A percentile compares a stretch with the other conserved stretches of the same genome.
These are phyloP conservation scores for Indicator maculatus DNA, from an alignment of 2,113 vertebrate species.

Conservation along the genomic window DNA sequence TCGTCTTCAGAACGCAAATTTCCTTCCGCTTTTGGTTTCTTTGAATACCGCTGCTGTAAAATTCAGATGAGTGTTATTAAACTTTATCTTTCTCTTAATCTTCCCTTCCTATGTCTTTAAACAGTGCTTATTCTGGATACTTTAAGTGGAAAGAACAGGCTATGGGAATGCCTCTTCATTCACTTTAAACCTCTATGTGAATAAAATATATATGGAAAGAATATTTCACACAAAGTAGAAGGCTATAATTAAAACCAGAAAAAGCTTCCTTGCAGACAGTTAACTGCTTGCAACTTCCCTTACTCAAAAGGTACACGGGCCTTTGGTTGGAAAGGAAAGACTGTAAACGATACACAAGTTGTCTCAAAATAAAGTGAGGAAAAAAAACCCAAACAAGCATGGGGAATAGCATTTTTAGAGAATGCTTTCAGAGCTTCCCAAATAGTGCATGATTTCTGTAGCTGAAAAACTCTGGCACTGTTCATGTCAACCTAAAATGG, in stretches of 20 bases:
- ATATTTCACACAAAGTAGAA: not conserved
- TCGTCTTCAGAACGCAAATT: not conserved
- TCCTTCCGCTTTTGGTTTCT: not conserved
- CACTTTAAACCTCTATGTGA: not conserved
- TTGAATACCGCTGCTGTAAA: not conserved
- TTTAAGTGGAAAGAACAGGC: not conserved
- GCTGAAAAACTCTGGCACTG: not conserved
- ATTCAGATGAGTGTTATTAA: not conserved
- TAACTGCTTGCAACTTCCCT: not conserved
- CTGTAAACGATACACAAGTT: not conserved
- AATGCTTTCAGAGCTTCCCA: not conserved
- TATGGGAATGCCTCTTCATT: not conserved
- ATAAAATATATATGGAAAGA: not conserved
- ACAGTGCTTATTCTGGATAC: not conserved
- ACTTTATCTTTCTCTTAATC: not conserved
- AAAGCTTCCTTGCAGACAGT: not conserved
- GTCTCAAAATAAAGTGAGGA: not conserved
- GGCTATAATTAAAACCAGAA: conserved; percentile 15
- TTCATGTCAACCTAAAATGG: conserved; percentile 46
- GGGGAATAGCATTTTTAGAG: not conserved
- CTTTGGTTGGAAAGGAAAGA: not conserved
- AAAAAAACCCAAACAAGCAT: not conserved
- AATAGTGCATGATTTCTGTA: not conserved
- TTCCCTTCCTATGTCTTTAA: not conserved
- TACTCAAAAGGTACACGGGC: not conserved